Evolutionary conservation across 2,113 vertebrate genomes (phyloP).

Genomic region (Scytalopus superciliaris): DNA sequence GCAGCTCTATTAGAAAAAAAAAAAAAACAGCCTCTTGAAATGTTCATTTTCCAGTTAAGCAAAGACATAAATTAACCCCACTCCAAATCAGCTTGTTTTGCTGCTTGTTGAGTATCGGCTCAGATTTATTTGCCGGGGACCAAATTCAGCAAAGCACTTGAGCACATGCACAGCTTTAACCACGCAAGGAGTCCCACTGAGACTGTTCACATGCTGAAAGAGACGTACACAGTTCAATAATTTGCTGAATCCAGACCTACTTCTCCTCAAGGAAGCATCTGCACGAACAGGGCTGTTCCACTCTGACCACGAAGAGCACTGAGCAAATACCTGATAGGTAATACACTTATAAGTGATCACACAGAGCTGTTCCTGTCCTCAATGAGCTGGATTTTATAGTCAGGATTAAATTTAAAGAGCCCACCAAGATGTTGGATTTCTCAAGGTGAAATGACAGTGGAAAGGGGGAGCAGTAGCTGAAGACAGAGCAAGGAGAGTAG

Average conservation of each 20-base stretch:
- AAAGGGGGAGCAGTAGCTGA: background rate
- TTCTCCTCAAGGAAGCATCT: background rate
- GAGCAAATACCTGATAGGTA: background rate
- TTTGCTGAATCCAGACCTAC: background rate
- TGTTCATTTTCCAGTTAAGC: slow-evolving; percentile 14
- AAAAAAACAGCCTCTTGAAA: background rate
- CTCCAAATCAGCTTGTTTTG: slow-evolving; percentile 23
- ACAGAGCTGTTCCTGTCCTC: background rate
- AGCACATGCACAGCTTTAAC: background rate
- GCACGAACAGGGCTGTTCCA: background rate
- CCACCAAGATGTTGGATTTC: background rate
- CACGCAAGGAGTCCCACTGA: background rate
- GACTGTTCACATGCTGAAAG: background rate
- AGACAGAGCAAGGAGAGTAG: background rate
- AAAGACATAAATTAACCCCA: slow-evolving; percentile 15
- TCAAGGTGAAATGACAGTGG: background rate
- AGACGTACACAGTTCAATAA: background rate
- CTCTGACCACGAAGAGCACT: background rate
- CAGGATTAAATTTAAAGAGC: background rate
- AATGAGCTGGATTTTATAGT: background rate
- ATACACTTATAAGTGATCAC: background rate
- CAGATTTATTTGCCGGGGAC: slow-evolving; percentile 36
- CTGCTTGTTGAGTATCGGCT: slow-evolving; percentile 4
- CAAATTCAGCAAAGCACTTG: slow-evolving; percentile 30
- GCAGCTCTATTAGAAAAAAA: background rate